A percentile compares a stretch with the other conserved stretches of the same genome.
Evolutionary conservation across 1,140 invertebrate species (phyloP).

Genomic region (Philotrypesis tridentata): DNA sequence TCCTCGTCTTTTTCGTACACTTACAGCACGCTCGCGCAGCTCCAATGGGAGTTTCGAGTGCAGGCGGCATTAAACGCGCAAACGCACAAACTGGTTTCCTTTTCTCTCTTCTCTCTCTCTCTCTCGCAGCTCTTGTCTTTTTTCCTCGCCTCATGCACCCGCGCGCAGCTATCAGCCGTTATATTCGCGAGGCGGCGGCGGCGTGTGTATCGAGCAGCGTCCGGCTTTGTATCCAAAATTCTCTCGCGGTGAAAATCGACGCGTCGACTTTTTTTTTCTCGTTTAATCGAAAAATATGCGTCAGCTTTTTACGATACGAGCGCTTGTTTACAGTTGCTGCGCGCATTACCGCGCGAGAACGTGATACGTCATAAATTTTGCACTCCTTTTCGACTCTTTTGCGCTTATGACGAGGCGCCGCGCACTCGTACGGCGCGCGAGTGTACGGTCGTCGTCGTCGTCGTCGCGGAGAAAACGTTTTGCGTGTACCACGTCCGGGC

Average conservation of each 20-base stretch:
- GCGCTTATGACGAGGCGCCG: background rate
- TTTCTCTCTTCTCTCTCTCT: too few relatives aligned
- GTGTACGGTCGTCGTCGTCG: too few relatives aligned
- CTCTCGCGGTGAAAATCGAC: too few relatives aligned
- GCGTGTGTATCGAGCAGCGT: too few relatives aligned
- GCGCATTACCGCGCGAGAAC: too few relatives aligned
- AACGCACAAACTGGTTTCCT: constrained; percentile 43
- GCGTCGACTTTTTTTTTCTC: background rate
- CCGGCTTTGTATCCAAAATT: too few relatives aligned
- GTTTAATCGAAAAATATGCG: constrained; percentile 5
- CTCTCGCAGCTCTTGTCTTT: background rate
- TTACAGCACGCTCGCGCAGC: too few relatives aligned
- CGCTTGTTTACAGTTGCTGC: background rate
- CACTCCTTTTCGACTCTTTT: background rate
- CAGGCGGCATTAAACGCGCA: constrained; percentile 22
- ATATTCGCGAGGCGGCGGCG: too few relatives aligned
- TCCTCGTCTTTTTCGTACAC: constrained; percentile 33
- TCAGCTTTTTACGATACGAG: constrained; percentile 10
- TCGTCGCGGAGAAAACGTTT: too few relatives aligned
- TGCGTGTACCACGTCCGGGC: too few relatives aligned
- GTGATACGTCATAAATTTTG: background rate
- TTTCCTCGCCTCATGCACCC: background rate
- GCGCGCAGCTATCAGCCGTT: too few relatives aligned
- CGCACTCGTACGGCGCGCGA: too few relatives aligned
- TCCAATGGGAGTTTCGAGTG: constrained; percentile 40